Base-by-base conservation (phyloP, 1,140 invertebrate species). In the Theocolax elegans region DNA sequence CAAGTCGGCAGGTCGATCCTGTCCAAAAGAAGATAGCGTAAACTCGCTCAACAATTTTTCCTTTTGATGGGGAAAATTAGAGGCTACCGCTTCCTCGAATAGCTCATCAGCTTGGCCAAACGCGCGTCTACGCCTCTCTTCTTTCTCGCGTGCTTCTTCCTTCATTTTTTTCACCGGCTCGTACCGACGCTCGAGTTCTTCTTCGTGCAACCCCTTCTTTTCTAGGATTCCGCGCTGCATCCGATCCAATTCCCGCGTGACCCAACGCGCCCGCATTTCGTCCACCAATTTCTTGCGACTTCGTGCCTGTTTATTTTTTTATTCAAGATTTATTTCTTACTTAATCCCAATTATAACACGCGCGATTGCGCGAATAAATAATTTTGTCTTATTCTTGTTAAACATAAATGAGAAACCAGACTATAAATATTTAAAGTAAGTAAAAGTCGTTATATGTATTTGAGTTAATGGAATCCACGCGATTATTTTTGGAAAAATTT, bases 201-300 rank as follows among this genome's bases (percentile, higher is more conserved):
- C 82, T n/a, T 80, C 80, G 21, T 83, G 76, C 4, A 88, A 60
- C 4, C 86, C 83, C 59, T 87, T 87, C 65, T 84, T 86, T 17
- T 78, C 78, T 4, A 87, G 74, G 21, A 88, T 81, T 13, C 82
- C 77, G 31, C 77, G 76, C 54, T 85, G 85, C 81, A 88, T 87
- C n/a, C 83, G 78, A 29, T 81, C 77, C 67, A 86, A 71, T 69
- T 87, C 84, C 67, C 81, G 83, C 10, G 73, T 54, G 48, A 78
- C 77, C 80, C 85, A 84, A 17, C 81, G 81, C 31, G 79, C 75
- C 12, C 69, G 76, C 6, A 83, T 77, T 71, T 79, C 78, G 53
- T 87, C 81, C 31, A 82, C 64, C 54, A 84, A 79, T 31, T 83
- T 77, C 46, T 81, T 81, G 48, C 77, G 71, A 46, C 56, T 75